Evolutionary conservation across 2,797 vertebrate genomes (phyloP), one percentile per base, ranked within the genome.

Genomic region (Euphonia xanthogaster): DNA sequence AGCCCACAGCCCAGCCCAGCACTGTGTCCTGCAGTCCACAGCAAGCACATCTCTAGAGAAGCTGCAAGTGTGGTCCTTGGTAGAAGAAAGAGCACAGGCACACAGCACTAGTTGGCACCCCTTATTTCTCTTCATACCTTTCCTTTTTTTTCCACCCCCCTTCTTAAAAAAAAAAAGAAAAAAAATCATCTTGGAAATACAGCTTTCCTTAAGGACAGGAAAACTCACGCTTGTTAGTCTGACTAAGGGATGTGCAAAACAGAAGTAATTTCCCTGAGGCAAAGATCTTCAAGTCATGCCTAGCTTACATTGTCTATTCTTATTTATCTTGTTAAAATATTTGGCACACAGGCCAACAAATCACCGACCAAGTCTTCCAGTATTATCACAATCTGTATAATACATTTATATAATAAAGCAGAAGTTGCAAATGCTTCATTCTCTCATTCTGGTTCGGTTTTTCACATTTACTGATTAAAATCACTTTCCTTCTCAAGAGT

Each of bases 221-320:
- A 91, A 96, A 65, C 57, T 90, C 51, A 67, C 12, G 33, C 51
- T 93, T 90, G 33, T 93, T 87, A 90, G 75, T 60, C 33, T 74
- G 68, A 77, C 60, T 63, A 92, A 62, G 44, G 68, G 91, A 91
- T 95, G 94, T 95, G 95, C 93, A 97, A 96, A 94, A 87, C 50
- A 91, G 79, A 93, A 96, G 60, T 93, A 12, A 92, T 86, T 93
- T 96, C 96, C 97, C 96, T 97, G 97, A 97, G 97, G 94, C 94
- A 97, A 93, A 93, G 94, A 90, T 94, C 94, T 96, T 96, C 95
- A 96, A 96, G 94, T 90, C 82, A 94, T 92, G 95, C 88, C 95
- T 94, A 89, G 44, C 55, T 88, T 90, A 91, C 45, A 50, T 17
- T 75, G 51, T 80, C 91, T 92, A 48, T 51, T 90, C 82, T 63